phyloP scores from a whole-genome alignment of 2,797 vertebrate genomes.

The Babyrousa celebensis region DNA sequence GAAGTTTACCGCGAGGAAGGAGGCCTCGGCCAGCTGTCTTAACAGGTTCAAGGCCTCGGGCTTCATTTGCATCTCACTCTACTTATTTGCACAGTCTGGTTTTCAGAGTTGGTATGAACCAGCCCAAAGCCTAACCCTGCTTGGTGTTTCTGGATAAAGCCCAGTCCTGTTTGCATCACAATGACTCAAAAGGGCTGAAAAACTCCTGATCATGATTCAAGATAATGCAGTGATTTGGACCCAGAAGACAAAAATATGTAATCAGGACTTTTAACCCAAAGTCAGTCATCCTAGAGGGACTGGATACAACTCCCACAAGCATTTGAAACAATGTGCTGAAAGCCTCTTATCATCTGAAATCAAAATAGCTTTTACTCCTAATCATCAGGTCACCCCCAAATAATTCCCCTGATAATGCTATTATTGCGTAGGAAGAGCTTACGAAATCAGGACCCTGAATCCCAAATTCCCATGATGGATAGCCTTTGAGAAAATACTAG shows the following conservation, averaged over 20 bases:
- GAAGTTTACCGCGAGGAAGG: not conserved
- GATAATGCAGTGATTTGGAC: conserved; percentile 37
- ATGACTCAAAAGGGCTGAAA: not conserved
- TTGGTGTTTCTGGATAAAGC: not conserved
- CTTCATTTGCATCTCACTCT: not conserved
- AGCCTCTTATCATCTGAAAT: conserved; percentile 63
- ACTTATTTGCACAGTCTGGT: not conserved
- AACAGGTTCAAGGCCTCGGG: not conserved
- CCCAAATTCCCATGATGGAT: not conserved
- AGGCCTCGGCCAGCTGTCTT: not conserved
- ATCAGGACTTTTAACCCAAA: conserved; percentile 53
- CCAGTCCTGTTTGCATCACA: not conserved
- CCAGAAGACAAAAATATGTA: conserved; percentile 17
- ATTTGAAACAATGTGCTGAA: conserved; percentile 65
- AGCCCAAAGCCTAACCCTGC: not conserved
- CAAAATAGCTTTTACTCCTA: conserved; percentile 23
- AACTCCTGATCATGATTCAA: conserved; percentile 4
- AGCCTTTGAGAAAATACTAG: not conserved
- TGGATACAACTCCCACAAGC: not conserved
- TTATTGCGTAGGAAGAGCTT: not conserved
- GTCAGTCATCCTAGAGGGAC: conserved; percentile 48
- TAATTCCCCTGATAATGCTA: not conserved
- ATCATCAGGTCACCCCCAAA: conserved; percentile 5
- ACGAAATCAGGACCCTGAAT: not conserved
- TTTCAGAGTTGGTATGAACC: not conserved